A percentile compares a stretch with the other conserved stretches of the same genome.
These are phyloP conservation scores for Nephotettix cincticeps DNA, from an alignment of 1,140 invertebrate genomes.

Conservation along the genomic window DNA sequence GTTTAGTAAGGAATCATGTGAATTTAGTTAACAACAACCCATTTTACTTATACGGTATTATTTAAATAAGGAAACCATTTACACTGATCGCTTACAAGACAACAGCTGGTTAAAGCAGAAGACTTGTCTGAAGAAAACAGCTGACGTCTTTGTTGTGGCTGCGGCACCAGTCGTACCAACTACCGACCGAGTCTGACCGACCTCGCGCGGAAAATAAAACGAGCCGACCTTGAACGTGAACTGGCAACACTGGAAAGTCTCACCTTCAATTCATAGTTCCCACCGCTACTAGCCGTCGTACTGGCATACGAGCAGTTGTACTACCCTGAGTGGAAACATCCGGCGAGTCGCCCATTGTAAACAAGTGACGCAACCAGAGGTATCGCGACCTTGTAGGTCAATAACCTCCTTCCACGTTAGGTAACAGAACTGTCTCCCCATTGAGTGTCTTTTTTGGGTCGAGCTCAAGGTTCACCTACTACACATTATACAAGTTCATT, in stretches of 20 bases:
- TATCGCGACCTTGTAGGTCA: slow-evolving; percentile 6
- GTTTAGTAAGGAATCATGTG: no score
- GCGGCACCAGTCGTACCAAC: no score
- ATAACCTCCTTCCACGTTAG: background rate
- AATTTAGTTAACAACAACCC: no score
- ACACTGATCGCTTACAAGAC: background rate
- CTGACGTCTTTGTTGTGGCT: slow-evolving; percentile 11
- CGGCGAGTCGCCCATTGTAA: background rate
- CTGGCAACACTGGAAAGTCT: background rate
- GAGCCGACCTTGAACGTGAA: slow-evolving; percentile 3
- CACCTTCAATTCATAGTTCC: slow-evolving; percentile 16
- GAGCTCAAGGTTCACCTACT: no score
- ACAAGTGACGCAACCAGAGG: background rate
- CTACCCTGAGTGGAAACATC: background rate
- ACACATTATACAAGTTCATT: no score
- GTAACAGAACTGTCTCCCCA: no score
- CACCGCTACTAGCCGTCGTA: slow-evolving; percentile 6
- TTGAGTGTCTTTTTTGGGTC: no score
- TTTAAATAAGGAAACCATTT: no score
- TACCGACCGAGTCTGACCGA: background rate
- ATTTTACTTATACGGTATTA: no score
- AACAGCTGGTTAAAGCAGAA: background rate
- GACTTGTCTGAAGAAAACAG: background rate
- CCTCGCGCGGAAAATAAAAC: slow-evolving; percentile 1
- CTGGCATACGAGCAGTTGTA: background rate